Evolutionary conservation across 2,888 invertebrate species (phyloP), one percentile per base, ranked within the genome.

Genomic region (Coremacera marginata): DNA sequence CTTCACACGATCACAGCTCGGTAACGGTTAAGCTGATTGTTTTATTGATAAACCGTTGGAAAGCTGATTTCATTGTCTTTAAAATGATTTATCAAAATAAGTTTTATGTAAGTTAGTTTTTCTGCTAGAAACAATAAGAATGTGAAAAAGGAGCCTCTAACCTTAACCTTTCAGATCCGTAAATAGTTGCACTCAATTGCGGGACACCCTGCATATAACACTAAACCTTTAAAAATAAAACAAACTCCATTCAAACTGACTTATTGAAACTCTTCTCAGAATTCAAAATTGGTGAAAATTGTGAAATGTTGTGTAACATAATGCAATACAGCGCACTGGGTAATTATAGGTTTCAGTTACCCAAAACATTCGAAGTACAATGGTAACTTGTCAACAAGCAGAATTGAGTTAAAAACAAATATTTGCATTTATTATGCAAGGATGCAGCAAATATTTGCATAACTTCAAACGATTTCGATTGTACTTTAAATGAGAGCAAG

Each of bases 251-350:
- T 52, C 72, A 79, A 76, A 76, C 75, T 76, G 77, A 72, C 49
- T 49, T 72, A 77, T 34, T 52, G 71, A 71, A 31, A n/a, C 34
- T 52, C 60, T 71, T 63, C 70, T 71, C 51, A 37, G 14, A 37
- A 25, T 70, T 68, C 75, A 3, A 11, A 57, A 62, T 70, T 52
- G 77, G 67, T 16, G 31, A 34, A 34, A 31, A 63, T 79, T 78
- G 72, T 57, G 68, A 55, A 77, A 79, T 68, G 57, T 81, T 81
- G 81, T 80, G 80, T 65, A 80, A 81, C 34, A 71, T 78, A 71
- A 74, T 76, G 78, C 57, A 80, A 80, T 9, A 34, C 25, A 16
- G 3, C n/a, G 5, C 60, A 44, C 11, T 25, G 1, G 49, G 8
- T n/a, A 5, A 62, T 49, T n/a, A 72, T 72, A 62, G 7, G 60